Evolutionary conservation across 2,888 invertebrate species (phyloP), one percentile per base, ranked within the genome.

Genomic region (Phalangium opilio): DNA sequence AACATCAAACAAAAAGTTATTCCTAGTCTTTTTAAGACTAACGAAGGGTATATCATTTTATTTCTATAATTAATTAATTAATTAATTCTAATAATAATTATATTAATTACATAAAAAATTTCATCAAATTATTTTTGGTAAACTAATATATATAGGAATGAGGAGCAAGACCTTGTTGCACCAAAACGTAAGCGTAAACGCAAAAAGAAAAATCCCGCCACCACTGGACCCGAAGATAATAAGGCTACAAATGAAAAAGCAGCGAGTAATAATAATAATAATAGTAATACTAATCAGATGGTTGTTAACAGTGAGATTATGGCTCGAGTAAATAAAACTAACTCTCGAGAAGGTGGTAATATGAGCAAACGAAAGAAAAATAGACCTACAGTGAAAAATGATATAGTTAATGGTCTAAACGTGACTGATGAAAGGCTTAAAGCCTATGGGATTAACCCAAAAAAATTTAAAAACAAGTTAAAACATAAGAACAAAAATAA

Each of bases 371-470:
- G 27, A 27, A 27, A 27, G 27, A 27, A 27, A 27, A 27, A 27
- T 27, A 27, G 27, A 8, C 27, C 27, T 7, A 27, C 27, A 8
- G 27, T 27, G 27, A 27, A 27, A 27, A 8, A 27, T 27, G 27
- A 27, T 7, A 7, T 27, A 27, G 27, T 27, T 27, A 27, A 27
- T 27, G 27, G 27, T 8, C 27, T 27, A 27, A 4, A 27, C 4
- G 27, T 27, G 27, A 27, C 83, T 2, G 83, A 87, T 64, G 81
- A 83, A 55, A 75, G 95, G 55, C 71, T 96, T 8, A 76, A 79
- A 61, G 90, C 90, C 0, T 96, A 85, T 64, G 93, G 91, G 45
- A 75, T 91, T 35, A 90, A 89, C 70, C 89, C 89, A 0, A 85
- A 82, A 61, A 87, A 85, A 63, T 85, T 81, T 60, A 80, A 78